Conservation (phyloP, 2,113 vertebrate genomes). For the Callaeas wilsoni region DNA sequence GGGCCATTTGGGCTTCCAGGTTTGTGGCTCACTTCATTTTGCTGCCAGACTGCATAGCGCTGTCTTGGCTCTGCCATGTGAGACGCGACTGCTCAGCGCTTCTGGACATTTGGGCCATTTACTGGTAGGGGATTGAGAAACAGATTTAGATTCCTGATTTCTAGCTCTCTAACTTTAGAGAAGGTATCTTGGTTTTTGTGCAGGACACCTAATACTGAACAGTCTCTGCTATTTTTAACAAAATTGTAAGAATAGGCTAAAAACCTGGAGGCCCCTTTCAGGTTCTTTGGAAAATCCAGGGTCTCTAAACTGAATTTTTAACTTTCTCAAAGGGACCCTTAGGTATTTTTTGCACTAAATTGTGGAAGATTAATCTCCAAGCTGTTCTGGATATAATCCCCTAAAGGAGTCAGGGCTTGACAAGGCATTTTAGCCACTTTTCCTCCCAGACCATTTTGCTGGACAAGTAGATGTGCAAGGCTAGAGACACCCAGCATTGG, state of each 20-base stretch:
- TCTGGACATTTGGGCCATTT: background rate
- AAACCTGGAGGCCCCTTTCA: background rate
- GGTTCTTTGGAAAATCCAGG: background rate
- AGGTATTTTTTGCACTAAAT: background rate
- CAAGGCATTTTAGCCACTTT: background rate
- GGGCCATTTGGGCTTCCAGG: slow-evolving; percentile 27
- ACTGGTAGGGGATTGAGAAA: background rate
- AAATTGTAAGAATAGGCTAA: background rate
- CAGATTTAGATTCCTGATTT: background rate
- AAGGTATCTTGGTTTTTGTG: background rate
- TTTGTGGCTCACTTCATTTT: slow-evolving; percentile 30
- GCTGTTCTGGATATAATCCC: background rate
- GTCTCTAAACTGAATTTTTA: background rate
- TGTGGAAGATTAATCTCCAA: background rate
- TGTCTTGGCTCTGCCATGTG: background rate
- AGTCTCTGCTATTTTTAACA: background rate
- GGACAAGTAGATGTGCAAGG: background rate
- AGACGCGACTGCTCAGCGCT: background rate
- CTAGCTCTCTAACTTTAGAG: background rate
- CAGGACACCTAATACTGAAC: background rate
- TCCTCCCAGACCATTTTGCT: background rate
- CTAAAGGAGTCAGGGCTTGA: background rate
- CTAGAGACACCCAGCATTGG: background rate
- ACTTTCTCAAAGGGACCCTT: background rate
- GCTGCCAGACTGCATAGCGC: background rate